A percentile compares a stretch with the other conserved stretches of the same genome.
These are phyloP conservation scores for Limnothrissa miodon DNA, from an alignment of 2,113 vertebrate genomes.

Conservation along the genomic window DNA sequence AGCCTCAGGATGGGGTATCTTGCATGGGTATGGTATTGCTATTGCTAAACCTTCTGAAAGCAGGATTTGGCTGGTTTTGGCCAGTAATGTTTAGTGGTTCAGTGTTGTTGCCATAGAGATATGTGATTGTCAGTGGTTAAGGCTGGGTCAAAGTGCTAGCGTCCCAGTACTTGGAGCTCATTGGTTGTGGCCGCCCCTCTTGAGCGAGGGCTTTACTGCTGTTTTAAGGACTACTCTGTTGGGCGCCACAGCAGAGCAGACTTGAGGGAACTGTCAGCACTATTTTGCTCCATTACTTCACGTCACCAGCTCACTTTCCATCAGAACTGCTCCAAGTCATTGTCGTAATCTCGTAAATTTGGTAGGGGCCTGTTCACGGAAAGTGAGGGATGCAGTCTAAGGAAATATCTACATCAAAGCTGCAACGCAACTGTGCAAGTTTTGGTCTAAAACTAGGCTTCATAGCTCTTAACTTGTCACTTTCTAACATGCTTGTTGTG, in stretches of 20 bases:
- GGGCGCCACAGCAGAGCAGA: background rate
- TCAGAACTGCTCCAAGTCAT: background rate
- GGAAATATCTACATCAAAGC: background rate
- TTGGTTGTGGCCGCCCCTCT: background rate
- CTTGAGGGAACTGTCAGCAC: background rate
- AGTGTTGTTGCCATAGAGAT: background rate
- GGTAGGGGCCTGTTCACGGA: background rate
- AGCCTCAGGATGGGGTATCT: too few species aligned
- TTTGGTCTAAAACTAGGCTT: too few species aligned
- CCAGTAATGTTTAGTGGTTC: background rate
- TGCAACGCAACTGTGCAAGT: too few species aligned
- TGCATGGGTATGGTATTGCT: background rate
- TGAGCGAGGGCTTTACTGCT: background rate
- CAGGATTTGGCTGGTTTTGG: background rate
- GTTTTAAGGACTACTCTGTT: background rate
- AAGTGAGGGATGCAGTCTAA: background rate
- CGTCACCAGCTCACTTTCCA: conserved; percentile 4
- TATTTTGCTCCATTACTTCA: background rate
- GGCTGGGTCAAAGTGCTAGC: background rate
- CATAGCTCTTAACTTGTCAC: too few species aligned
- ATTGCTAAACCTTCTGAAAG: background rate
- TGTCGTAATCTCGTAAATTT: background rate
- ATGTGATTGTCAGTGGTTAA: background rate
- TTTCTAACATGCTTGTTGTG: too few species aligned
- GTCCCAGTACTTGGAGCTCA: background rate